phyloP scores from a whole-genome alignment of 2,797 vertebrate species.

The Triplophysa yarkandensis region DNA sequence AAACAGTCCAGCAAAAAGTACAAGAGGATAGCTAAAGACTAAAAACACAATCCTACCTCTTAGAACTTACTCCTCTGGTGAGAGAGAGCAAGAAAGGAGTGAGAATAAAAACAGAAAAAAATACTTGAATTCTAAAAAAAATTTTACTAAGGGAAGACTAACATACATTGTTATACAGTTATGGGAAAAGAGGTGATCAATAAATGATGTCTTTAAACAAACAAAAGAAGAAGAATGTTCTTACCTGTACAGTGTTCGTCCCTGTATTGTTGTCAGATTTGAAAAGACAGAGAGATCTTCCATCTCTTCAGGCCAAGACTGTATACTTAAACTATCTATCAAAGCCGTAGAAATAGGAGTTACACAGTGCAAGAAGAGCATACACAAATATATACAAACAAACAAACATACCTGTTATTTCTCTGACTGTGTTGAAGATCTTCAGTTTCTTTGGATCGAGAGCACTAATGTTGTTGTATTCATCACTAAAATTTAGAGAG shows the following conservation, averaged over 20 bases:
- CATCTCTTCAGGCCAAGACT: constrained; percentile 86
- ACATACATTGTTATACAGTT: neutral
- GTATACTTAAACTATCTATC: constrained; percentile 84
- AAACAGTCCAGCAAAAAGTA: neutral
- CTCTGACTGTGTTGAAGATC: constrained; percentile 87
- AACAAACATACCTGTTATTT: constrained; percentile 85
- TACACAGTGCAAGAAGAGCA: constrained; percentile 2
- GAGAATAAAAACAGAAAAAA: neutral
- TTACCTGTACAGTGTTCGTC: constrained; percentile 74
- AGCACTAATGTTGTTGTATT: constrained; percentile 79
- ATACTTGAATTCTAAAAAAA: neutral
- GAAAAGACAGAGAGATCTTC: constrained; percentile 80
- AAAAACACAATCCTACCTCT: constrained; percentile 65
- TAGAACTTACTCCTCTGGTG: constrained; percentile 67
- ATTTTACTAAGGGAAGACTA: neutral
- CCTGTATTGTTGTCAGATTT: constrained; percentile 78
- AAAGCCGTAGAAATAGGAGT: constrained; percentile 27
- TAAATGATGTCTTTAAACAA: neutral
- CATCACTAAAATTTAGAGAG: constrained; percentile 58
- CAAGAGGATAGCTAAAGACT: neutral
- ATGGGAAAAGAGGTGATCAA: neutral
- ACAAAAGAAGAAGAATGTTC: neutral
- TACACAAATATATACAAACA: constrained; percentile 9
- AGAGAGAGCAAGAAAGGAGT: constrained; percentile 25
- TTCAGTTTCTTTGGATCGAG: constrained; percentile 91